These are phyloP conservation scores for Ornithoptera alexandrae DNA, from an alignment of 2,888 invertebrate genomes.

Conservation along the genomic window DNA sequence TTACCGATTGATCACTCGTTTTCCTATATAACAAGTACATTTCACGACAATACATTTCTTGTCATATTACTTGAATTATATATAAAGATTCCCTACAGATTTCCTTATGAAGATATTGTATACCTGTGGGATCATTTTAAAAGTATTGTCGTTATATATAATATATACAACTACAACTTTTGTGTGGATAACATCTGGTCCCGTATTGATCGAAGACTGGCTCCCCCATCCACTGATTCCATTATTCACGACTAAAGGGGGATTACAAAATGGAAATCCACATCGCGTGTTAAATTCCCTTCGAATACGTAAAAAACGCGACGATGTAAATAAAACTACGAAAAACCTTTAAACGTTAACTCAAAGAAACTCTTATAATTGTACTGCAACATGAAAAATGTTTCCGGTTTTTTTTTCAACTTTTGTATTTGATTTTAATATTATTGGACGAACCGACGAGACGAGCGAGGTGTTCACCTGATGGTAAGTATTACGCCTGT, in stretches of 20 bases:
- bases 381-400: background rate
- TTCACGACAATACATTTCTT: background rate
- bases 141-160: no score
- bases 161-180: background rate
- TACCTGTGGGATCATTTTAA: no score
- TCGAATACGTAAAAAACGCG: constrained; percentile 23
- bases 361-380: background rate
- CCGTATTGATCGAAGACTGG: background rate
- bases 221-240: constrained; percentile 37
- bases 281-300: constrained; percentile 40
- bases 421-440: background rate
- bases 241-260: constrained; percentile 51
- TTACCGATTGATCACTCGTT: background rate
- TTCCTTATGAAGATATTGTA: no score
- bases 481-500: no score
- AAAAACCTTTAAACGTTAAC: background rate
- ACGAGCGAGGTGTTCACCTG: no score
- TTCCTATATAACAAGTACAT: background rate
- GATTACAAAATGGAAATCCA: constrained; percentile 42
- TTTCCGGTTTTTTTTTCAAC: background rate
- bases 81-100: no score
- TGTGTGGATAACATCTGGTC: constrained; percentile 1
- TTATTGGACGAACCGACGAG: no score
- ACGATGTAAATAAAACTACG: constrained; percentile 4
- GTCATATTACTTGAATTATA: background rate